These are phyloP conservation scores for Eudemis profundana DNA, from an alignment of 2,888 invertebrate genomes.

Conservation along the genomic window DNA sequence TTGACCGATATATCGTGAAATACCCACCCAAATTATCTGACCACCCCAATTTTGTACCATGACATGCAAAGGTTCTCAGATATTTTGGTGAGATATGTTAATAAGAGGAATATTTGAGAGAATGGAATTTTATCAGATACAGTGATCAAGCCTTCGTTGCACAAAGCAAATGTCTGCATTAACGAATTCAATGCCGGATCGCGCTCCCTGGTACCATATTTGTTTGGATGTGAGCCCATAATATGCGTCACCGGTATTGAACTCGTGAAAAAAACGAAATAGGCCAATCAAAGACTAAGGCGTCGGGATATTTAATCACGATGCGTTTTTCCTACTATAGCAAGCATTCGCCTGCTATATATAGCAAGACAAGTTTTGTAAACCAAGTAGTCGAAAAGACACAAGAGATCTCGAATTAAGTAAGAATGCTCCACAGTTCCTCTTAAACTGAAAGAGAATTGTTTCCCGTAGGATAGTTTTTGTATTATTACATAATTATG, in stretches of 20 bases:
- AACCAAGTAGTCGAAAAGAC: slow-evolving; percentile 19
- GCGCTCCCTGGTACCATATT: too few species aligned
- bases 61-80: slow-evolving; percentile 20
- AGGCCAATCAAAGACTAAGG: slow-evolving; percentile 1
- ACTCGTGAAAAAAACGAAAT: not conserved
- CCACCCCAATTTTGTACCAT: slow-evolving; percentile 7
- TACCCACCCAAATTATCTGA: slow-evolving; percentile 15
- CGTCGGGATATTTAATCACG: not conserved
- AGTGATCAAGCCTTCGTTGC: slow-evolving; percentile 7
- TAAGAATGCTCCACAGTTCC: slow-evolving; percentile 13
- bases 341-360: not conserved
- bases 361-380: not conserved
- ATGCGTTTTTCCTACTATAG: not conserved
- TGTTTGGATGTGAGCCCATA: too few species aligned
- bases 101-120: slow-evolving; percentile 14
- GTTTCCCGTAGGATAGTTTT: slow-evolving; percentile 35
- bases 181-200: too few species aligned
- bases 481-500: slow-evolving; percentile 39
- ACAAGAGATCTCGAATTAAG: slow-evolving; percentile 39
- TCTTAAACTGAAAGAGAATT: slow-evolving; percentile 19
- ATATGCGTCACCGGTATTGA: too few species aligned
- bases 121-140: slow-evolving; percentile 1
- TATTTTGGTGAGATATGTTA: slow-evolving; percentile 11
- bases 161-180: slow-evolving; percentile 14
- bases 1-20: slow-evolving; percentile 28